Evolutionary conservation across 2,113 vertebrate species (phyloP).

Genomic region (Tetrao urogallus): DNA sequence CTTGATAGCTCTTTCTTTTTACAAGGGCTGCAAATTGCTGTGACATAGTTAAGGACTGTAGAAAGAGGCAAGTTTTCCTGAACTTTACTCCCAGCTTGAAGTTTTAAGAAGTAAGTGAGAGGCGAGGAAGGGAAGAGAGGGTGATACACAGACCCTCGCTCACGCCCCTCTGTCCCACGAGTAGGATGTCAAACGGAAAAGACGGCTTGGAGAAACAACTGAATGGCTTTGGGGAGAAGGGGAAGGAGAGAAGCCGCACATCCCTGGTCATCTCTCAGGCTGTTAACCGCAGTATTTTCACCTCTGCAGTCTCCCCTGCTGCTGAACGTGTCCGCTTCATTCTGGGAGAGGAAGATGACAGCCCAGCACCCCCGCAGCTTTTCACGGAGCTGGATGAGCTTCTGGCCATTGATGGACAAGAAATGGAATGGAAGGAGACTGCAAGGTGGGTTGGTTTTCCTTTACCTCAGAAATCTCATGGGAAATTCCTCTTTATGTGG

Average conservation of each 20-base stretch:
- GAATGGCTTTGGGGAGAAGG: slow-evolving; percentile 76
- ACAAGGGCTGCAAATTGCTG: slow-evolving; percentile 59
- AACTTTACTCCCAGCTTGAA: slow-evolving; percentile 73
- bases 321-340: slow-evolving; percentile 98
- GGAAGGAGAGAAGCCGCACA: slow-evolving; percentile 50
- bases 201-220: slow-evolving; percentile 71
- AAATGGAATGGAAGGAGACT: slow-evolving; percentile 99
- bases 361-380: slow-evolving; percentile 92
- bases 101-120: slow-evolving; percentile 35
- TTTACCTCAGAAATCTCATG: fast-evolving
- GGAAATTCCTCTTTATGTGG: neutral
- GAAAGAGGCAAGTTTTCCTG: slow-evolving; percentile 55
- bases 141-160: neutral
- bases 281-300: slow-evolving; percentile 91
- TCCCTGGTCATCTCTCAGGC: slow-evolving; percentile 75
- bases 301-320: slow-evolving; percentile 93
- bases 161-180: neutral
- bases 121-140: slow-evolving; percentile 44
- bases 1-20: slow-evolving; percentile 23
- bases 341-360: slow-evolving; percentile 95
- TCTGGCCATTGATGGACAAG: slow-evolving; percentile 92
- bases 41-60: slow-evolving; percentile 51
- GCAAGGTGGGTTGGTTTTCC: slow-evolving; percentile 86
- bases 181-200: slow-evolving; percentile 77
- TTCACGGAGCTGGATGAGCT: slow-evolving; percentile 98